Evolutionary conservation across 2,113 vertebrate genomes (phyloP), one percentile per base, ranked within the genome.

Genomic region (Seriola rivoliana): DNA sequence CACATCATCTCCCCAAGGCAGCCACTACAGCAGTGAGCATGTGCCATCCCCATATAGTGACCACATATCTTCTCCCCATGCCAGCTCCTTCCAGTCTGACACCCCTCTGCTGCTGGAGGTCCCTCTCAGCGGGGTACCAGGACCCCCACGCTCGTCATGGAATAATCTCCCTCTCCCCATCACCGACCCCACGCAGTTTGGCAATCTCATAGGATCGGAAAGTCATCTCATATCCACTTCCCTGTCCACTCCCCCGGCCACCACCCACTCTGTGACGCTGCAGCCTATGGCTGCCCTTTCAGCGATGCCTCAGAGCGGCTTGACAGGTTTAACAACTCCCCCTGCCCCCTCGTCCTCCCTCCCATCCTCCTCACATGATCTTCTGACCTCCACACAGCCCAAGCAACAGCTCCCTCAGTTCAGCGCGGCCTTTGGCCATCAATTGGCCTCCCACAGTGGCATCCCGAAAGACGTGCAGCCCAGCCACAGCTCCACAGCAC

Each of bases 401-500:
- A 99, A 99, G 93, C 98, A 97, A 74, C 98, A 99, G 90, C 98
- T 99, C 92, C 98, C 98, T 81, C 98, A 99, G 95, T 99, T 99
- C 96, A 99, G 98, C 60, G 97, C 98, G 32, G 98, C 97, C 95
- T 99, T 99, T 0, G 98, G 98, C 94, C 97, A 98, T 93, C 98
- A 99, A 94, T 94, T 99, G 96, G 97, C 96, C 92, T 96, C 97
- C 83, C 98, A 99, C 94, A 99, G 98, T 90, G 98, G 98, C 95
- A 99, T 99, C 93, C 98, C 98, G 67, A 99, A 99, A 96, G 98
- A 99, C 92, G 95, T 99, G 92, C 98, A 99, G 95, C 98, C 98
- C 93, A 99, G 97, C 96, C 98, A 99, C 97, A 99, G 98, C 93
- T 99, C 98, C 66, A 99, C 97, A 82, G 98, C 98, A 50, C 98